These are phyloP conservation scores for Marmota flaviventris DNA, from an alignment of 2,113 vertebrate genomes.

Conservation along the genomic window DNA sequence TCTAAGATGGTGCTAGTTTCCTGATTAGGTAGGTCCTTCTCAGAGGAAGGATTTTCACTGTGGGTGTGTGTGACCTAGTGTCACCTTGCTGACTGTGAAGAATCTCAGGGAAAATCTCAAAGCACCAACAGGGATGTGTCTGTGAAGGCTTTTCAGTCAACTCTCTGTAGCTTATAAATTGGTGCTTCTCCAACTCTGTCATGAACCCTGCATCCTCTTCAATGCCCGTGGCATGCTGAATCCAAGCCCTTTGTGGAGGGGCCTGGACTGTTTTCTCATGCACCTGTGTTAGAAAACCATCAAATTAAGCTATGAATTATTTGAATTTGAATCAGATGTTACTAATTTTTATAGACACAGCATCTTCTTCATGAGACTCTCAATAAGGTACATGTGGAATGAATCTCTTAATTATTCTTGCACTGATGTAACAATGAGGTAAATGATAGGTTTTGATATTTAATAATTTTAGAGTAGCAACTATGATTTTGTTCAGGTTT, in stretches of 20 bases:
- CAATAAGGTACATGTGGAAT: neutral
- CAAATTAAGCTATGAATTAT: neutral
- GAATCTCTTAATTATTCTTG: conserved; percentile 57
- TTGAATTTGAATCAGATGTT: conserved; percentile 5
- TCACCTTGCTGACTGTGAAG: neutral
- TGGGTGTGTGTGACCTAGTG: neutral
- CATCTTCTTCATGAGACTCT: conserved; percentile 12
- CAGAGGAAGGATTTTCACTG: neutral
- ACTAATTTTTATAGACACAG: conserved; percentile 37
- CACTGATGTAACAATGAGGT: neutral
- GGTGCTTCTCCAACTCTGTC: neutral
- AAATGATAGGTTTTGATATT: conserved; percentile 61
- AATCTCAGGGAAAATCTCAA: neutral
- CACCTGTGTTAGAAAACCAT: neutral
- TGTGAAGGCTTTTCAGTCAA: neutral
- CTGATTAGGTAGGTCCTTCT: neutral
- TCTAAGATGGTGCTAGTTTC: neutral
- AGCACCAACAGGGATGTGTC: neutral
- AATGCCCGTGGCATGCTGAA: neutral
- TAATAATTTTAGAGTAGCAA: conserved; percentile 50
- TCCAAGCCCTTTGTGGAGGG: neutral
- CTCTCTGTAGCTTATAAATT: neutral
- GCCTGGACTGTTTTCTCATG: neutral
- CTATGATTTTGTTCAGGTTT: conserved; percentile 60
- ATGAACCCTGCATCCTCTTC: neutral